These are phyloP conservation scores for Gastrophryne carolinensis DNA, from an alignment of 2,797 vertebrate genomes.

Conservation along the genomic window DNA sequence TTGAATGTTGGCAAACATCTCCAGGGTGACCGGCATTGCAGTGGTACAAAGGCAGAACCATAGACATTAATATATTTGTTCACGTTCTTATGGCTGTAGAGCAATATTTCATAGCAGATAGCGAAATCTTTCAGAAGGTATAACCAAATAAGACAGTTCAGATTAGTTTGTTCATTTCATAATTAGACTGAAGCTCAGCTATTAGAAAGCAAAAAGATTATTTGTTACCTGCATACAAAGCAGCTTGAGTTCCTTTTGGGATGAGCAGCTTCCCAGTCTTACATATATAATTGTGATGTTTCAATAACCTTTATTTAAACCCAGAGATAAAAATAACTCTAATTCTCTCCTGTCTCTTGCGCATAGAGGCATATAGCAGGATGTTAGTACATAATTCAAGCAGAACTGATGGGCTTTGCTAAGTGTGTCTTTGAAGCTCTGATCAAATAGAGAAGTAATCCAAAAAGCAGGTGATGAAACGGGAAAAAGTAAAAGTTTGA, in stretches of 20 bases:
- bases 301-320: not conserved
- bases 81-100: too few relatives aligned
- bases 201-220: too few relatives aligned
- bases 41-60: too few relatives aligned
- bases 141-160: too few relatives aligned
- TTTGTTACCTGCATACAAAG: not conserved
- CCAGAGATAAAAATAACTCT: slow-evolving; percentile 29
- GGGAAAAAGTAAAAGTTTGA: not conserved
- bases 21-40: too few relatives aligned
- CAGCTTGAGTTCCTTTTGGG: not conserved
- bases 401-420: slow-evolving; percentile 61
- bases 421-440: slow-evolving; percentile 59
- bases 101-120: too few relatives aligned
- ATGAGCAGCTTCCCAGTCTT: not conserved
- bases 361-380: slow-evolving; percentile 64
- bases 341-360: slow-evolving; percentile 49
- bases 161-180: too few relatives aligned
- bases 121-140: too few relatives aligned
- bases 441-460: slow-evolving; percentile 29
- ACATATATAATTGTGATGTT: slow-evolving; percentile 20
- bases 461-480: not conserved
- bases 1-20: too few relatives aligned
- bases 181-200: too few relatives aligned
- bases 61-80: too few relatives aligned
- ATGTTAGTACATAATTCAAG: slow-evolving; percentile 71